A percentile compares a stretch with the other conserved stretches of the same genome.
phyloP scores from a whole-genome alignment of 2,888 invertebrate genomes.

The Drosophila mimica region DNA sequence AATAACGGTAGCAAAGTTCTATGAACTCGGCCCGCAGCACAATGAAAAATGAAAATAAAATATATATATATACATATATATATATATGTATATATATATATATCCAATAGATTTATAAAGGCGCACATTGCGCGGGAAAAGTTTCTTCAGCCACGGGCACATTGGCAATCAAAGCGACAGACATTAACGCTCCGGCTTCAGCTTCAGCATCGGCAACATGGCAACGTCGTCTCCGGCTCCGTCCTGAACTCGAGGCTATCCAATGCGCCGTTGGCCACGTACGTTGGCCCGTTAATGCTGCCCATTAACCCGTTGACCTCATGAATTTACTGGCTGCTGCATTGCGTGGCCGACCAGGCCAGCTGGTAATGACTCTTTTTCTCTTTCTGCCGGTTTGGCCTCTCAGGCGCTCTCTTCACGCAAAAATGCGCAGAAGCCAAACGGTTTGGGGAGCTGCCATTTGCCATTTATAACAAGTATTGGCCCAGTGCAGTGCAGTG shows the following conservation, averaged over 20 bases:
- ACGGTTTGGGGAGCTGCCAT: slow-evolving; percentile 53
- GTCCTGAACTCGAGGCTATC: slow-evolving; percentile 2
- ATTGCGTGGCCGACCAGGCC: slow-evolving; percentile 67
- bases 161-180: slow-evolving; percentile 70
- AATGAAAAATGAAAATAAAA: slow-evolving; percentile 18
- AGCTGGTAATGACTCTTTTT: slow-evolving; percentile 73
- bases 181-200: slow-evolving; percentile 53
- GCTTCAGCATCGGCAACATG: neutral
- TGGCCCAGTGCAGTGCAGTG: slow-evolving; percentile 52
- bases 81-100: slow-evolving; percentile 41
- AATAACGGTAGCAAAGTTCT: slow-evolving; percentile 72
- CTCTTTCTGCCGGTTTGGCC: slow-evolving; percentile 26
- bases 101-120: slow-evolving; percentile 61
- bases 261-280: slow-evolving; percentile 53
- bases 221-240: neutral
- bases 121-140: slow-evolving; percentile 58
- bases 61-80: slow-evolving; percentile 31
- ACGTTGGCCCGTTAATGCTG: slow-evolving; percentile 78
- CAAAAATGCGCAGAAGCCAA: slow-evolving; percentile 82
- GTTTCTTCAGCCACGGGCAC: slow-evolving; percentile 51
- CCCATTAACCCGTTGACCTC: slow-evolving; percentile 80
- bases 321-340: slow-evolving; percentile 53
- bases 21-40: slow-evolving; percentile 58
- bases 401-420: slow-evolving; percentile 56
- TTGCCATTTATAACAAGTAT: slow-evolving; percentile 73